Percentiles rank a stretch among this genome's conserved stretches.
Evolutionary conservation across 1,140 invertebrate genomes (phyloP).

Genomic region (Pseudomyrmex flavicornis): DNA sequence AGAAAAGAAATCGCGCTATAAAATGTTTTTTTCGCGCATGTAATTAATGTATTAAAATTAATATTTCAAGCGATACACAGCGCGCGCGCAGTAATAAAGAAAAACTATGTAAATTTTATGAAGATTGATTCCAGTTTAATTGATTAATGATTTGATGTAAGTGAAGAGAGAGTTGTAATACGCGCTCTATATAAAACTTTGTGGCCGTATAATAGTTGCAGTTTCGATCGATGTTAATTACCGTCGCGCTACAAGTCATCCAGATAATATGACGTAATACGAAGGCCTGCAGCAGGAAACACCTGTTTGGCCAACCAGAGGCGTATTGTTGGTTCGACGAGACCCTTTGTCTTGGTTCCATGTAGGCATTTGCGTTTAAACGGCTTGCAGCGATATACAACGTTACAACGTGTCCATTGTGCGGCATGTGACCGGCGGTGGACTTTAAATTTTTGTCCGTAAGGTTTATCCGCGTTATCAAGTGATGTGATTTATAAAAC

Average conservation of each 20-base stretch:
- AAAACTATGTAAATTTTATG: slow-evolving; percentile 3
- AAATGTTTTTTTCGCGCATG: background rate
- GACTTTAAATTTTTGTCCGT: slow-evolving; percentile 46
- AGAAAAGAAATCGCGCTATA: background rate
- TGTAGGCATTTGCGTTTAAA: slow-evolving; percentile 58
- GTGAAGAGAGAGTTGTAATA: background rate
- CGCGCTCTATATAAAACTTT: background rate
- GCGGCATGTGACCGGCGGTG: slow-evolving; percentile 15
- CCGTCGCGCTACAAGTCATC: slow-evolving; percentile 9
- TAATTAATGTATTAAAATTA: background rate
- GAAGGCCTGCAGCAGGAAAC: slow-evolving; percentile 16
- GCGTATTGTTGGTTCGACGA: slow-evolving; percentile 54
- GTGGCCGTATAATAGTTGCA: background rate
- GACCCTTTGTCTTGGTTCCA: slow-evolving; percentile 55
- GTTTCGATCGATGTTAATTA: slow-evolving; percentile 29
- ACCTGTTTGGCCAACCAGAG: slow-evolving; percentile 34
- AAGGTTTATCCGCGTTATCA: slow-evolving; percentile 24
- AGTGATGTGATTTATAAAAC: background rate
- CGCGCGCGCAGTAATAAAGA: background rate
- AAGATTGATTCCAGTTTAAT: background rate
- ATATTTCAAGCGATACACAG: background rate
- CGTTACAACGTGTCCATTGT: slow-evolving; percentile 58
- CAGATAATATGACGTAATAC: slow-evolving; percentile 40
- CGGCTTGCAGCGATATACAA: slow-evolving; percentile 13
- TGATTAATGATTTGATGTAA: background rate